phyloP scores from a whole-genome alignment of 2,113 vertebrate species.

The Rhinolophus ferrumequinum region DNA sequence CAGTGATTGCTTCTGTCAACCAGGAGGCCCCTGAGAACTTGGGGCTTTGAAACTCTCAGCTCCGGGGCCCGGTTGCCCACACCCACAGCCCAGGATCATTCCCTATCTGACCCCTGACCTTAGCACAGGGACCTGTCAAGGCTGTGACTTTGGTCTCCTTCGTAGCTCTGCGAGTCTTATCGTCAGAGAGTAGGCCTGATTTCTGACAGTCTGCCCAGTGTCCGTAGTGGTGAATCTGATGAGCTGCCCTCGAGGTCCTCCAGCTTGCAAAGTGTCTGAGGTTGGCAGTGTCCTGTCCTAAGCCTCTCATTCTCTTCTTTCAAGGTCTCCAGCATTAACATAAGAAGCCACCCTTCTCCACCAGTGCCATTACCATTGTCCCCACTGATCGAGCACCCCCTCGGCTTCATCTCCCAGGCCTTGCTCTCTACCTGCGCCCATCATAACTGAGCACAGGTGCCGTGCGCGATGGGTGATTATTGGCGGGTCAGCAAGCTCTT shows the following conservation, averaged over 20 bases:
- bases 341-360: not conserved
- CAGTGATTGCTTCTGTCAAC: not conserved
- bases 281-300: not conserved
- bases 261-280: not conserved
- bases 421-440: not conserved
- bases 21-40: not conserved
- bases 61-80: accelerated
- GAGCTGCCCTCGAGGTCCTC: not conserved
- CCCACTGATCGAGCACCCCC: too few relatives aligned
- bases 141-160: not conserved
- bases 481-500: not conserved
- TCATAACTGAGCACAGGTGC: accelerated
- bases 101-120: not conserved
- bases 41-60: not conserved
- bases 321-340: not conserved
- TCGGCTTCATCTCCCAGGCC: not conserved
- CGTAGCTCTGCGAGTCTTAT: not conserved
- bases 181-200: not conserved
- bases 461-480: not conserved
- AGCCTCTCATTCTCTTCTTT: not conserved
- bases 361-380: accelerated
- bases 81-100: too few relatives aligned
- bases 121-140: not conserved
- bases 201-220: accelerated
- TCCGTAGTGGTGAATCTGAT: not conserved